Base-by-base conservation (phyloP, 2,113 vertebrate genomes). In the Nesospiza acunhae region DNA sequence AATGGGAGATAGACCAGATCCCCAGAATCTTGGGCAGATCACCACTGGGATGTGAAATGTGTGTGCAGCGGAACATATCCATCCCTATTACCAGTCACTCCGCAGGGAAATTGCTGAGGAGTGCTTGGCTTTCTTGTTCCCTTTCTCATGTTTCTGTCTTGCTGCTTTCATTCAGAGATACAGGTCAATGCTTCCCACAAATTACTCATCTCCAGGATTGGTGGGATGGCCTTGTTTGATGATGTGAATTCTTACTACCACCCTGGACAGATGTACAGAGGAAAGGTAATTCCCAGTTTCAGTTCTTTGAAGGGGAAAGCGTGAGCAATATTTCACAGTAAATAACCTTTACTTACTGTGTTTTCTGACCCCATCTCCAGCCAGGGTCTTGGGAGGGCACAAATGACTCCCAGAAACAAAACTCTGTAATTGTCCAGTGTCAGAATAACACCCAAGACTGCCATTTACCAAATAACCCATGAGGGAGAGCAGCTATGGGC, bases 241-340 rank as follows among this genome's bases (percentile, higher is more conserved):
- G 95, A 89, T 41, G 85, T 96, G 84, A 97, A 96, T 59, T 53
- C 92, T 58, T 97, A 97, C 81, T 98, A 98, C 84, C 95, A 97
- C 42, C 13, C 84, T 67, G 97, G 90, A 81, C 95, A 97, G 49
- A 79, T 78, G 41, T 98, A 97, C 95, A 90, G 19, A 11, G 96
- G 97, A 39, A 98, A 97, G 98, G 98, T 98, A 96, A 96, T 74
- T 67, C 30, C 12, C 46, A 49, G 27, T 77, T 89, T 44, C 13
- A 52, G n/a, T 20, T 22, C 64, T 95, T 74, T 63, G 72, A 49
- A 90, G 39, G 46, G 20, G 37, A 73, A 7, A 76, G 4, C 0
- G 0, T 49, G 33, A 76, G 22, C 27, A 73, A 5, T 73, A 28
- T 73, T 67, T 89, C 49, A 23, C 28, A 63, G 22, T 5, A 39